Percentiles rank a stretch among this genome's conserved stretches.
Evolutionary conservation across 2,113 vertebrate genomes (phyloP).

Genomic region (Pelecanus crispus): DNA sequence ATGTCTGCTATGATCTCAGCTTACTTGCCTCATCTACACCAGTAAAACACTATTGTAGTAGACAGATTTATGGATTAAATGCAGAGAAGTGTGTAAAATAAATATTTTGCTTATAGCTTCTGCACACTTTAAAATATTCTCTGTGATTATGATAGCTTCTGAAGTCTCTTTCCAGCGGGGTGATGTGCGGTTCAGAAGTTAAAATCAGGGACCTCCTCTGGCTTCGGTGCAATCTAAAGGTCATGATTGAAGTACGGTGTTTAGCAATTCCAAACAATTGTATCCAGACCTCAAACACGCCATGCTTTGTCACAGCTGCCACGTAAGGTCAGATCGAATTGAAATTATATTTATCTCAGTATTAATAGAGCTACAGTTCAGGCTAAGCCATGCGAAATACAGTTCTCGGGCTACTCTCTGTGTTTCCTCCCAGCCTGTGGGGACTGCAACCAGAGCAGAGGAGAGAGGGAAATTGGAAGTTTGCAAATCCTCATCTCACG

Average conservation of each 20-base stretch:
- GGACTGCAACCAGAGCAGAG: accelerated
- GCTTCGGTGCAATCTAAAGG: neutral
- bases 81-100: conserved; percentile 46
- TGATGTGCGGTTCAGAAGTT: conserved; percentile 35
- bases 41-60: neutral
- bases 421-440: neutral
- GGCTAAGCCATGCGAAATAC: neutral
- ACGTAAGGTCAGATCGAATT: conserved; percentile 6
- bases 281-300: neutral
- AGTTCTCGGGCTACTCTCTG: neutral
- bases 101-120: conserved; percentile 29
- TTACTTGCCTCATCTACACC: conserved; percentile 35
- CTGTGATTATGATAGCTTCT: neutral
- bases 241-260: neutral
- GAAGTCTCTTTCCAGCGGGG: neutral
- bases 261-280: conserved; percentile 29
- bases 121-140: neutral
- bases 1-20: conserved; percentile 55
- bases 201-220: neutral
- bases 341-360: conserved; percentile 19
- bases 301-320: conserved; percentile 14
- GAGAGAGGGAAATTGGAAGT: neutral
- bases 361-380: neutral
- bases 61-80: conserved; percentile 37
- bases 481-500: neutral